Evolutionary conservation across 2,797 vertebrate species (phyloP).

Genomic region (Eremophila alpestris): DNA sequence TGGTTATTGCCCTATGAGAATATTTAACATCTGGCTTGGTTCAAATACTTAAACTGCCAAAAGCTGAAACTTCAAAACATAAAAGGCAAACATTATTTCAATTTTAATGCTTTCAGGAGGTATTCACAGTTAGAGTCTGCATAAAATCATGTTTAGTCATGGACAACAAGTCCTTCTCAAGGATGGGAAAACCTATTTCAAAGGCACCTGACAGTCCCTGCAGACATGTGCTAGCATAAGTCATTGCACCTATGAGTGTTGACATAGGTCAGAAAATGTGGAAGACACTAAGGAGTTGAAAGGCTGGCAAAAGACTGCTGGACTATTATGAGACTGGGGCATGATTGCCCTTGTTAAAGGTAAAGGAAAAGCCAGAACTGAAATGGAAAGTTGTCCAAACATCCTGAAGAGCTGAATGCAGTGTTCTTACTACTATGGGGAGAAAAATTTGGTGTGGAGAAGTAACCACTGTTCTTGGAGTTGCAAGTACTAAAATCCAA

Average conservation of each 20-base stretch:
- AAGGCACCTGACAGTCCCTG: neutral
- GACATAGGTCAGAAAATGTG: neutral
- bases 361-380: neutral
- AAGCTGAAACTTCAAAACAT: neutral
- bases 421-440: neutral
- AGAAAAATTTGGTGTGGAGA: neutral
- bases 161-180: neutral
- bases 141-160: neutral
- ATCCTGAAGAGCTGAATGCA: fast-evolving
- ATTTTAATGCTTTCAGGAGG: neutral
- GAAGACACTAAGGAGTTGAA: neutral
- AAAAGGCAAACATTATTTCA: neutral
- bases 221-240: neutral
- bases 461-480: neutral
- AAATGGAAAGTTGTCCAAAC: neutral
- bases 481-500: neutral
- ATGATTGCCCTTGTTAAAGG: neutral
- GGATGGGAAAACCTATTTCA: neutral
- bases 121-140: neutral
- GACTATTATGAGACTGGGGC: neutral
- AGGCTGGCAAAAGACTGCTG: neutral
- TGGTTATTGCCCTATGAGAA: neutral
- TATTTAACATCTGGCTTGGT: neutral
- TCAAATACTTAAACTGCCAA: neutral
- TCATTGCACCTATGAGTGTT: neutral